These are phyloP conservation scores for Aphidoletes aphidimyza DNA, from an alignment of 2,888 invertebrate species.

Conservation along the genomic window DNA sequence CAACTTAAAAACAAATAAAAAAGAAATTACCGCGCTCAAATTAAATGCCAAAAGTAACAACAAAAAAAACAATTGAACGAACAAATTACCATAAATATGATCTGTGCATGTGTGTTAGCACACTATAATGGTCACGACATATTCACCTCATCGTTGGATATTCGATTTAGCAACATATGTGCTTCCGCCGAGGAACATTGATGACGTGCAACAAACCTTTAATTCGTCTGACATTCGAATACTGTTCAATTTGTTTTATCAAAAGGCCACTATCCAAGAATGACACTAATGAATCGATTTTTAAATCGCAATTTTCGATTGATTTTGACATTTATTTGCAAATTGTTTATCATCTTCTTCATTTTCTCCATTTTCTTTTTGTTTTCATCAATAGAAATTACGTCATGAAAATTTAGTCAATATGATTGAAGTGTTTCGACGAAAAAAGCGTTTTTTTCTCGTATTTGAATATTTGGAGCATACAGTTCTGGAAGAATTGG, in stretches of 20 bases:
- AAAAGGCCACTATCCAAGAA: background rate
- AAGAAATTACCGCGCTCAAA: background rate
- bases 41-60: background rate
- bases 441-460: slow-evolving; percentile 83
- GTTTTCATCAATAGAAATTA: slow-evolving; percentile 71
- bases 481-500: slow-evolving; percentile 85
- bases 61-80: background rate
- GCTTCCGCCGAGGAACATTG: background rate
- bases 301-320: background rate
- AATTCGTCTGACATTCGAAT: background rate
- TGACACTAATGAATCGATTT: background rate
- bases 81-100: no score
- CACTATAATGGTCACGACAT: background rate
- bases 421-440: slow-evolving; percentile 87
- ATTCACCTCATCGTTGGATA: background rate
- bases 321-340: background rate
- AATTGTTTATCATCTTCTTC: background rate
- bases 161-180: background rate
- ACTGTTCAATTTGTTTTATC: background rate
- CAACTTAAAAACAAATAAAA: background rate
- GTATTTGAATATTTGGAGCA: slow-evolving; percentile 91
- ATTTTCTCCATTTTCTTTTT: slow-evolving; percentile 55
- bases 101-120: background rate
- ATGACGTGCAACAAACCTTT: background rate
- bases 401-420: slow-evolving; percentile 89